Percentiles rank a stretch among this genome's conserved stretches.
Conservation (phyloP, 2,113 vertebrate species). For the Glaucidium brasilianum region DNA sequence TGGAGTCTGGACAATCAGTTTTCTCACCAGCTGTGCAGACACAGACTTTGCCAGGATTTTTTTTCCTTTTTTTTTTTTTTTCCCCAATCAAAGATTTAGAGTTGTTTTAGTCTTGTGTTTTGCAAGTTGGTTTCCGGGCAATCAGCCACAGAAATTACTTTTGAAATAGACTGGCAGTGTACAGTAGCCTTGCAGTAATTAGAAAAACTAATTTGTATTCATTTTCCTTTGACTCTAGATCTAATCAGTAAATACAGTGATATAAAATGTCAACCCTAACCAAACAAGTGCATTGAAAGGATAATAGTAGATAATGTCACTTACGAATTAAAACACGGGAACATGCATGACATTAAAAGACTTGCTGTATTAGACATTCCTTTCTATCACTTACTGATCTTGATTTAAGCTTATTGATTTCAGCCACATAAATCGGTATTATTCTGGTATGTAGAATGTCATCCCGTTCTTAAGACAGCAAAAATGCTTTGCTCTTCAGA, state of each 20-base stretch:
- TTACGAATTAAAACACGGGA: neutral
- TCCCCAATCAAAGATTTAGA: neutral
- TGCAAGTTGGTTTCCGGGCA: neutral
- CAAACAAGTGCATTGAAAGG: slow-evolving; percentile 1
- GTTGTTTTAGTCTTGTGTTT: neutral
- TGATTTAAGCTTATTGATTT: neutral
- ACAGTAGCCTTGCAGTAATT: slow-evolving; percentile 1
- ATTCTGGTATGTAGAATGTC: neutral
- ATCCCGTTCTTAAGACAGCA: neutral
- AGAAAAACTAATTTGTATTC: slow-evolving; percentile 10
- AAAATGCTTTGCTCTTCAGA: neutral
- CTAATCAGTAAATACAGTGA: slow-evolving; percentile 7
- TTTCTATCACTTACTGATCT: neutral
- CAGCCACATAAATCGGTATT: neutral
- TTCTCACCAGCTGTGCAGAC: slow-evolving; percentile 8
- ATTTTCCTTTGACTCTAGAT: slow-evolving; percentile 14
- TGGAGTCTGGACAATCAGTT: slow-evolving; percentile 4
- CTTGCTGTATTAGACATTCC: neutral
- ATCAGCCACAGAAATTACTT: neutral
- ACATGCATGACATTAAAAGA: neutral
- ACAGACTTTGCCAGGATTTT: neutral
- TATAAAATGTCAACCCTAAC: slow-evolving; percentile 25
- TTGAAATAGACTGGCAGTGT: neutral
- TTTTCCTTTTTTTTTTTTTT: neutral
- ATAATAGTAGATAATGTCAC: neutral